Evolutionary conservation across 2,797 vertebrate species (phyloP), one percentile per base, ranked within the genome.

Genomic region (Sphenodon punctatus): DNA sequence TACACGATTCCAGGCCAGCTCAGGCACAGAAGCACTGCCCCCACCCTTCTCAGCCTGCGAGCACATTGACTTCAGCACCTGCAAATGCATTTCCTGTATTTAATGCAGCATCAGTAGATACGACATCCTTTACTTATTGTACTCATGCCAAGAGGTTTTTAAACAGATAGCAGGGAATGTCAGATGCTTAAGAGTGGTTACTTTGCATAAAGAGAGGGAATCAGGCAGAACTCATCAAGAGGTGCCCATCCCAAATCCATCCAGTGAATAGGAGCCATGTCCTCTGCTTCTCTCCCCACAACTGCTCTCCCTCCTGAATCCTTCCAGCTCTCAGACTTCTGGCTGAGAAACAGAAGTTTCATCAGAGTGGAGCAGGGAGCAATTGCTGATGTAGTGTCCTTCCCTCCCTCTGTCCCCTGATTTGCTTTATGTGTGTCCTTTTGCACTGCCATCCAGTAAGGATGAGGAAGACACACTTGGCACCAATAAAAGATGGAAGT

Each of bases 401-500:
- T 49, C 78, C 83, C 51, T 78, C 66, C 61, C 79, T 59, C 59
- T 51, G 61, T 67, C 91, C 60, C 78, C 91, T 92, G 92, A 89
- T 77, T 59, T 85, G 88, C 85, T 84, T 78, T 76, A 87, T 88
- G 91, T 75, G 84, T 82, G 84, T 90, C 78, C 75, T 88, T 25
- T 89, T 88, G 88, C 86, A 90, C 87, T 87, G 87, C 93, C 90
- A 93, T 92, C 93, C 94, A 93, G 84, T 89, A 39, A 72, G 82
- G 83, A 76, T 19, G 83, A 74, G 86, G 87, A 76, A 84, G 67
- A 71, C 66, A 38, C 67, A 66, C 30, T 82, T 63, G 76, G 65
- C 23, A 14, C 30, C 30, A 42, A 66, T 70, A 45, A 82, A 60
- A 66, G 51, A 64, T 53, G 60, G 82, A 74, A 55, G 39, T 43